Base-by-base conservation (phyloP, 2,888 invertebrate genomes). In the Anthophora plumipes region DNA sequence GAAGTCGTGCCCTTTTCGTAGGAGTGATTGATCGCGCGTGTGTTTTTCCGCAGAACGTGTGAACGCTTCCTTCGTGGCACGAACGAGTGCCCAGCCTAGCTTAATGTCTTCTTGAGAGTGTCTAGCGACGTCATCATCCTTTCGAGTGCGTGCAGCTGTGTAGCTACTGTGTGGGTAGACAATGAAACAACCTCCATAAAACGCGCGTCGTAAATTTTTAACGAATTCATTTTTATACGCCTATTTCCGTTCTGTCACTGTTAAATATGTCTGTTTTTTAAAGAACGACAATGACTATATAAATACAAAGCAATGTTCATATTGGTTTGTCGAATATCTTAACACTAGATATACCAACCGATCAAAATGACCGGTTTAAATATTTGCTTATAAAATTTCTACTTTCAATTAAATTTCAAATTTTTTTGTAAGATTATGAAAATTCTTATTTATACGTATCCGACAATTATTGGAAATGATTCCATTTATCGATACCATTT, bases 61-160 rank as follows among this genome's bases (percentile, higher is more conserved):
- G 82, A 75, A 67, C 66, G 14, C 55, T 61, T 31, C 25, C 66
- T n/a, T 17, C 57, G 64, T 75, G 41, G 61, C 78, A 69, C 31
- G 61, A 55, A 57, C 64, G 60, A 52, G 64, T 48, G 57, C 54
- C 54, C 46, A 25, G 76, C 63, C n/a, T 69, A 64, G 64, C 43
- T 77, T 80, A 66, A 81, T 78, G 71, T 84, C 78, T 73, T 61
- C 80, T 71, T 78, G 78, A 86, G 73, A 77, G 75, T 69, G 67
- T 85, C 86, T 74, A 74, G 75, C 67, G 74, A 77, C 75, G 74
- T 75, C 72, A 67, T 67, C 77, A 71, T 85, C 75, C 57, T 77
- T 69, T 82, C 68, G 73, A 82, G 68, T 79, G 82, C 50, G 57
- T 66, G 25, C 63, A 84, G 73, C 85, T 83, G 81, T 83, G 81